Evolutionary conservation across 2,888 invertebrate genomes (phyloP).

Genomic region (Eristalinus sepulchralis): DNA sequence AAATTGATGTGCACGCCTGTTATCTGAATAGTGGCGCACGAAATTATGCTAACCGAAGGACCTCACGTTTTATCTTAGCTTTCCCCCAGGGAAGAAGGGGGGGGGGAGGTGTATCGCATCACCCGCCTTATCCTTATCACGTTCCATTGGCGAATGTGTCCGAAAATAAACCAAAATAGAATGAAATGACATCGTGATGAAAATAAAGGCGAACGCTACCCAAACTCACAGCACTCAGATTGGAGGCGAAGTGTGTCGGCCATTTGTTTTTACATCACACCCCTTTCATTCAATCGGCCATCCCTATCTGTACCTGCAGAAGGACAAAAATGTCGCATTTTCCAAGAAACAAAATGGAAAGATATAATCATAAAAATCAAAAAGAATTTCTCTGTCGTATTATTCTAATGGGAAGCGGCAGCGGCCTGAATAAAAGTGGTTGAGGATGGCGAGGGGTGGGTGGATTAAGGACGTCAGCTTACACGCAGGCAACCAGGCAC

Average conservation of each 20-base stretch:
- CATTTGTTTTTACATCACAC: slow-evolving; percentile 58
- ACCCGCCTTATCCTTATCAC: slow-evolving; percentile 59
- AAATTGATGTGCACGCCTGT: background rate
- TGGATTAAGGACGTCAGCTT: slow-evolving; percentile 30
- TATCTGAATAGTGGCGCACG: slow-evolving; percentile 21
- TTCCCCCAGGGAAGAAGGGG: slow-evolving; percentile 11
- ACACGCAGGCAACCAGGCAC: slow-evolving; percentile 9
- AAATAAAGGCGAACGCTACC: slow-evolving; percentile 39
- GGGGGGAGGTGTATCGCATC: no score
- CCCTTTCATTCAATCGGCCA: slow-evolving; percentile 52
- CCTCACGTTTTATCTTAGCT: slow-evolving; percentile 66
- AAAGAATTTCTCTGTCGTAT: slow-evolving; percentile 63
- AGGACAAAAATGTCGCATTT: slow-evolving; percentile 12
- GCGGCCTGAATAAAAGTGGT: background rate
- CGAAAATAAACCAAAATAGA: slow-evolving; percentile 63
- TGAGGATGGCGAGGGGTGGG: background rate
- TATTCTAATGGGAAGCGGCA: slow-evolving; percentile 58
- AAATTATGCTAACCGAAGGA: slow-evolving; percentile 55
- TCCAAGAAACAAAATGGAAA: slow-evolving; percentile 47
- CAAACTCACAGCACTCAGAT: background rate
- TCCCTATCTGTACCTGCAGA: slow-evolving; percentile 64
- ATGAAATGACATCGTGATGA: slow-evolving; percentile 66
- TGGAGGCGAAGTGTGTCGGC: slow-evolving; percentile 6
- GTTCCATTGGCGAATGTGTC: slow-evolving; percentile 46
- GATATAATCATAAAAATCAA: slow-evolving; percentile 68